Percentiles rank a stretch among this genome's conserved stretches.
phyloP scores from a whole-genome alignment of 2,888 invertebrate genomes.

The Plutella xylostella region DNA sequence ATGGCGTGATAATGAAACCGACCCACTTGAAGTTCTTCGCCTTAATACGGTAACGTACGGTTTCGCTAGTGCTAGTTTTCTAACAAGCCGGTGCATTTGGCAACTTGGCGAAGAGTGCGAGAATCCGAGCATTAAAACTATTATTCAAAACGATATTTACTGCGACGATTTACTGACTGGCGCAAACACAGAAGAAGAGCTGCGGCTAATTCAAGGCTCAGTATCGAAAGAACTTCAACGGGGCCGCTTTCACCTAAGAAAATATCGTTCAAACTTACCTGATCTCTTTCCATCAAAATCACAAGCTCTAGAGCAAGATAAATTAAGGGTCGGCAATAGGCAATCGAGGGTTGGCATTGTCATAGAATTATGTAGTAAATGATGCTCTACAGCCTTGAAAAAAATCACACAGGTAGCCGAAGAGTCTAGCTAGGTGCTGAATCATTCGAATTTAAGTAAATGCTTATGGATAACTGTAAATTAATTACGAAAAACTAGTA shows the following conservation, averaged over 20 bases:
- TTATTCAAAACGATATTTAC: slow-evolving; percentile 7
- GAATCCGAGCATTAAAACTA: background rate
- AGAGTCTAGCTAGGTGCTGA: no score
- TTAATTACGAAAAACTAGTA: no score
- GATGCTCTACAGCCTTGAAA: no score
- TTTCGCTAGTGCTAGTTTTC: slow-evolving; percentile 6
- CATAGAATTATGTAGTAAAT: no score
- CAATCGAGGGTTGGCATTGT: no score
- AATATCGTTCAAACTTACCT: slow-evolving; percentile 8
- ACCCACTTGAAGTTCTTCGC: slow-evolving; percentile 2
- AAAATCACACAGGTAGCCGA: no score
- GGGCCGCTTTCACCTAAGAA: slow-evolving; percentile 12
- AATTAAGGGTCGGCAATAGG: no score
- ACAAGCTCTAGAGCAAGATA: no score
- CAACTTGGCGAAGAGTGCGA: slow-evolving; percentile 7
- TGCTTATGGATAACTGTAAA: no score
- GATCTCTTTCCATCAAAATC: no score
- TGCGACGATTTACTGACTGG: slow-evolving; percentile 9
- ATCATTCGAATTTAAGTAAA: no score
- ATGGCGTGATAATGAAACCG: slow-evolving; percentile 7
- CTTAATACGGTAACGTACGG: slow-evolving; percentile 8
- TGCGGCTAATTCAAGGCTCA: slow-evolving; percentile 2
- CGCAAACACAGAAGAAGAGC: background rate
- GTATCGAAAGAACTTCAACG: background rate
- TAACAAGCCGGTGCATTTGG: slow-evolving; percentile 4